phyloP scores from a whole-genome alignment of 2,113 vertebrate species.

The Podocnemis expansa region DNA sequence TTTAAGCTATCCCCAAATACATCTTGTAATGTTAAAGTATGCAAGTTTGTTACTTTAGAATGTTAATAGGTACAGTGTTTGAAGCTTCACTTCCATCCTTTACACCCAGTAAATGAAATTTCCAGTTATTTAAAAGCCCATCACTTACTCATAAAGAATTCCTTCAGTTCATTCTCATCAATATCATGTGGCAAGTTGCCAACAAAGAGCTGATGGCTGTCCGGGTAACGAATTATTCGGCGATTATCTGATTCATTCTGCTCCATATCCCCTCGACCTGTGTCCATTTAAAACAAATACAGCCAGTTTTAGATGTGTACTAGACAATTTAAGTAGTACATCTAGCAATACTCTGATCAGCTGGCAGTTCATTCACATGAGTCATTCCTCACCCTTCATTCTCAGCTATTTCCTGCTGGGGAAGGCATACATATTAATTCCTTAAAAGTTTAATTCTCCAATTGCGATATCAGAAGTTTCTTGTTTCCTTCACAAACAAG shows the following conservation, averaged over 20 bases:
- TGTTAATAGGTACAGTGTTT: not conserved
- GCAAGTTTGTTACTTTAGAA: rapidly evolving
- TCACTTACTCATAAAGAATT: constrained; percentile 95
- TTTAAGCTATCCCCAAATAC: rapidly evolving
- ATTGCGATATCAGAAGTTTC: not conserved
- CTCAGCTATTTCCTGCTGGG: not conserved
- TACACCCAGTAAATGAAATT: rapidly evolving
- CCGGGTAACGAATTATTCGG: constrained; percentile 90
- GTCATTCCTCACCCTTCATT: not conserved
- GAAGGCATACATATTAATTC: not conserved
- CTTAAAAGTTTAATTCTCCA: not conserved
- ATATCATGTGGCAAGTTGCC: constrained; percentile 95
- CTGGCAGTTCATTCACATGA: not conserved
- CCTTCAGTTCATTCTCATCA: constrained; percentile 93
- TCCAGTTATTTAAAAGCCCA: not conserved
- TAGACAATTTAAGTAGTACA: rapidly evolving
- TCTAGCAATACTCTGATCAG: not conserved
- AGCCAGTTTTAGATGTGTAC: not conserved
- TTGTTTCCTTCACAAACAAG: not conserved
- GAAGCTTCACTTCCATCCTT: not conserved
- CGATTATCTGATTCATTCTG: constrained; percentile 89
- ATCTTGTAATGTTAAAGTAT: rapidly evolving
- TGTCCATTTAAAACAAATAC: not conserved
- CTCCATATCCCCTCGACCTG: constrained; percentile 88
- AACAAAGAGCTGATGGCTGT: constrained; percentile 96